Evolutionary conservation across 2,113 vertebrate genomes (phyloP).

Genomic region (Ancistrus triradiatus): DNA sequence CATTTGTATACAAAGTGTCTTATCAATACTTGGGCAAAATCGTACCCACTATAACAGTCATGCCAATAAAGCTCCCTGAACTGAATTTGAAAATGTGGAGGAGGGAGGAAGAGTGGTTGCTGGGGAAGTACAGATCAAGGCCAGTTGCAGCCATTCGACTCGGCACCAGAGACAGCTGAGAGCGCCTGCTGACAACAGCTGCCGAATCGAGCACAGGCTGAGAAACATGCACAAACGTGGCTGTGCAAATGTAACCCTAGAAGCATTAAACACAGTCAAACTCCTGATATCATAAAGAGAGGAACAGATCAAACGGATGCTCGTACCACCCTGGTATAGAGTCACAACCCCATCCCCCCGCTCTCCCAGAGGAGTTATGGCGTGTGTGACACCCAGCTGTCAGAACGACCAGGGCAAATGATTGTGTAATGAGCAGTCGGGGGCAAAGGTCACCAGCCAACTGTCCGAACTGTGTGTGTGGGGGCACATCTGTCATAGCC

Average conservation of each 20-base stretch:
- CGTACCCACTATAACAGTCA: no score
- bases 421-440: background rate
- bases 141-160: background rate
- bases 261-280: background rate
- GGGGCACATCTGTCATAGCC: background rate
- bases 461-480: background rate
- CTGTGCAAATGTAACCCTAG: background rate
- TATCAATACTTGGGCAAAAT: no score
- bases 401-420: background rate
- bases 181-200: conserved; percentile 17
- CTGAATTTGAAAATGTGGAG: background rate
- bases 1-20: no score
- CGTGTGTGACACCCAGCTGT: background rate
- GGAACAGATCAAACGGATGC: background rate
- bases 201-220: conserved; percentile 49
- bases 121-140: conserved; percentile 15
- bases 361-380: background rate
- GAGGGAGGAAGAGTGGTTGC: background rate
- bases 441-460: background rate
- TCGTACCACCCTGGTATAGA: conserved; percentile 8
- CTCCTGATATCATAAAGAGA: background rate
- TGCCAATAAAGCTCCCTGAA: no score
- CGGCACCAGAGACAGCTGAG: background rate
- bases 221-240: conserved; percentile 13
- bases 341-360: background rate